Base-by-base conservation (phyloP, 2,888 invertebrate species). In the Onthophagus sagittarius region DNA sequence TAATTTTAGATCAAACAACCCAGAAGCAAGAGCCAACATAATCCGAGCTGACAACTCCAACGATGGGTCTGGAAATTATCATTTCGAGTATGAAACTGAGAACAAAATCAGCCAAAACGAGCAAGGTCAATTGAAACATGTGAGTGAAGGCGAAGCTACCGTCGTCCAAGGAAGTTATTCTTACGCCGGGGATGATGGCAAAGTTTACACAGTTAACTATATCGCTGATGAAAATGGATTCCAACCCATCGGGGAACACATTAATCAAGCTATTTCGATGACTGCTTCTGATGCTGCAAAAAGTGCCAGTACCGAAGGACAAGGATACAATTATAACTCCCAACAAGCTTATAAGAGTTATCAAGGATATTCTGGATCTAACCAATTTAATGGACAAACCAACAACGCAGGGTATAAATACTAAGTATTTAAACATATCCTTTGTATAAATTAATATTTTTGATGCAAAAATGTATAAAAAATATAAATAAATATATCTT, bases 171-270 rank as follows among this genome's bases (percentile, higher is more conserved):
- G 88, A 4, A 86, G 87, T 78, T 88, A 86, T 73, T 85, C 86
- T 0, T 89, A 88, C 79, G 82, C 85, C 75, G 87, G 87, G 62
- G 84, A 88, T 0, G 82, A 82, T 33, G 89, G 89, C 15, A 84
- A 85, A 73, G 84, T 85, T 64, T 86, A 87, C 78, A 84, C 84
- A n/a, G 84, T 86, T 11, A 81, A 83, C 31, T 88, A 87, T 78
- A 84, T 85, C 65, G 88, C 88, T 7, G 87, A 88, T 74, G 85
- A 87, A 76, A 86, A 86, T 70, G 88, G 88, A 0, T 88, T 85
- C 78, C 86, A 85, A 70, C 76, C 77, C 5, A 74, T 65, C 67
- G 77, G 76, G 11, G 63, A 65, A 0, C 75, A 76, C 70, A 73
- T 76, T 23, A 71, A 76, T 31, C 14, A 69, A 14, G 71, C 67